Conservation (phyloP, 2,797 vertebrate species). For the Clarias fuscus region DNA sequence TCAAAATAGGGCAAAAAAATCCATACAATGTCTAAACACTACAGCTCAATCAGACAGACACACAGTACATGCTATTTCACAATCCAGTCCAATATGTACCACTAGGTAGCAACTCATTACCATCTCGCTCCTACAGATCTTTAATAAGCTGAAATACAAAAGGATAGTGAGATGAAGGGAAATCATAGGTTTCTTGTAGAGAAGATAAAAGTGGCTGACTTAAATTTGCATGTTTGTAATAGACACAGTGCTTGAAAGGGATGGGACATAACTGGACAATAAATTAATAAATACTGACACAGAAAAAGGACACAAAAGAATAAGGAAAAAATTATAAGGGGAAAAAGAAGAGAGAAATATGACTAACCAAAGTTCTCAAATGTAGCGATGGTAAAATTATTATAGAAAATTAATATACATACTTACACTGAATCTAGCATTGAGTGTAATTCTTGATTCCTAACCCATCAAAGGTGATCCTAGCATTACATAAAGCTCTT, state of each 20-base stretch:
- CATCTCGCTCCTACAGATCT: conserved; percentile 44
- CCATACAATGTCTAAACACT: conserved; percentile 13
- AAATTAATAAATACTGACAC: background rate
- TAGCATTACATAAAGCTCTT: too few relatives aligned
- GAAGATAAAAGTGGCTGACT: background rate
- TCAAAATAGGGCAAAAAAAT: conserved; percentile 10
- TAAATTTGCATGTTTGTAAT: too few relatives aligned
- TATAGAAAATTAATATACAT: too few relatives aligned
- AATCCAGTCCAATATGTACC: conserved; percentile 15
- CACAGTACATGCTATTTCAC: conserved; percentile 38
- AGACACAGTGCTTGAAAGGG: conserved; percentile 37
- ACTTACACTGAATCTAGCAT: too few relatives aligned
- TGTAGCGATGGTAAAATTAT: too few relatives aligned
- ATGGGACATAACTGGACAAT: background rate
- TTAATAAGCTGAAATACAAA: conserved; percentile 54
- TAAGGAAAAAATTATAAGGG: conserved; percentile 29
- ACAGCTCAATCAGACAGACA: conserved; percentile 31
- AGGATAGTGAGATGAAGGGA: background rate
- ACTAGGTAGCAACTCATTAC: conserved; percentile 30
- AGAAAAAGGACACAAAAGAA: conserved; percentile 3
- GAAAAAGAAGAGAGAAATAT: background rate
- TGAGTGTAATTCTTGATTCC: too few relatives aligned
- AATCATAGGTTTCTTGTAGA: background rate
- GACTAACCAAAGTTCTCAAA: conserved; percentile 5
- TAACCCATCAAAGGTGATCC: too few relatives aligned